phyloP scores from a whole-genome alignment of 1,140 invertebrate species.

The Pomacea maculata region DNA sequence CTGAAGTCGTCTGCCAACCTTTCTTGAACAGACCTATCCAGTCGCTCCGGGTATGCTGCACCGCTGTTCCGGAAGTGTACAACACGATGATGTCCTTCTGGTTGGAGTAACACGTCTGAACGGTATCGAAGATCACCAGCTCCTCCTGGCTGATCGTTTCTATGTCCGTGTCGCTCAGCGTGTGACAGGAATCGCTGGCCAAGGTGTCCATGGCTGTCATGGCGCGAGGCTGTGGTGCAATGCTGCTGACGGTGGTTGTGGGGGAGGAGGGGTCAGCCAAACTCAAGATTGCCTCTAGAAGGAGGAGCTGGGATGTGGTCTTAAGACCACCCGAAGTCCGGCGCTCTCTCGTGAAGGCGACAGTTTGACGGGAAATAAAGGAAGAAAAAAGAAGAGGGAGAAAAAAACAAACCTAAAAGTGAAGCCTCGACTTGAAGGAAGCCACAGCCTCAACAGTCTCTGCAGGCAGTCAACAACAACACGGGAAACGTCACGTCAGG shows the following conservation, averaged over 20 bases:
- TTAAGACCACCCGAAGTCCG: constrained; percentile 1
- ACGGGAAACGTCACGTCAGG: not conserved
- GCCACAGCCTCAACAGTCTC: not conserved
- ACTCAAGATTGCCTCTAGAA: not conserved
- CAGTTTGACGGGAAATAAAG: not conserved
- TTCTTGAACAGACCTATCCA: constrained; percentile 22
- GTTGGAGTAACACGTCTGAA: constrained; percentile 13
- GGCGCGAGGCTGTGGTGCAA: not conserved
- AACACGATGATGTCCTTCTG: constrained; percentile 6
- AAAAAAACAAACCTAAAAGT: not conserved
- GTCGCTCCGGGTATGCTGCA: constrained; percentile 3
- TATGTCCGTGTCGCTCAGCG: constrained; percentile 10
- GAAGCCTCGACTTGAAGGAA: not conserved
- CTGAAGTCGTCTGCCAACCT: constrained; percentile 13
- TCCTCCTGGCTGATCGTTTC: constrained; percentile 20
- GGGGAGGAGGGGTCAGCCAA: too few species aligned
- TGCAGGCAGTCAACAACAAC: not conserved
- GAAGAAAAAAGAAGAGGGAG: not conserved
- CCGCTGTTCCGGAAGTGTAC: constrained; percentile 10
- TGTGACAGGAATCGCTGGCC: constrained; percentile 4
- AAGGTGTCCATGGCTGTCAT: constrained; percentile 5
- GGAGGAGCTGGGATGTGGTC: constrained; percentile 19
- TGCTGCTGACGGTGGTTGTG: not conserved
- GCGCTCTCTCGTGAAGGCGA: not conserved
- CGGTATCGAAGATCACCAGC: constrained; percentile 19